These are phyloP conservation scores for Scomber scombrus DNA, from an alignment of 2,113 vertebrate genomes.

Conservation along the genomic window DNA sequence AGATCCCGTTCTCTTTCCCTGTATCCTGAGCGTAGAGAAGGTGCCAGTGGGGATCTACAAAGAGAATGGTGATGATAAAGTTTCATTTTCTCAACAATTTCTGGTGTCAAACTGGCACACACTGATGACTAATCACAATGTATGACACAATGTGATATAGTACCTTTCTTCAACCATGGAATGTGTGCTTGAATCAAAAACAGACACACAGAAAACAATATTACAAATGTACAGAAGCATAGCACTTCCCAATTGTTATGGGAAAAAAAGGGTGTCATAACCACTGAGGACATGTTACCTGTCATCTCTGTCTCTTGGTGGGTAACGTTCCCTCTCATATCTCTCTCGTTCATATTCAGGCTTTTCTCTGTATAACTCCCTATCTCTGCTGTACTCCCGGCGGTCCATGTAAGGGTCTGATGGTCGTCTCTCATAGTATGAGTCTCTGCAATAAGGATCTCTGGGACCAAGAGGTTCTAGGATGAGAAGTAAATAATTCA, in stretches of 20 bases:
- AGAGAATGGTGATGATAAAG: slow-evolving; percentile 3
- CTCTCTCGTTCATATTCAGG: slow-evolving; percentile 93
- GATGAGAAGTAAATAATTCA: slow-evolving; percentile 42
- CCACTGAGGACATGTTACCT: slow-evolving; percentile 80
- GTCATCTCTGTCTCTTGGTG: slow-evolving; percentile 91
- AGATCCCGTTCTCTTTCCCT: slow-evolving; percentile 83
- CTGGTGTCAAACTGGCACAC: slow-evolving; percentile 24
- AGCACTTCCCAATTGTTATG: not conserved
- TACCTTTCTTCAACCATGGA: slow-evolving; percentile 78
- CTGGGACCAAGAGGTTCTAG: slow-evolving; percentile 87
- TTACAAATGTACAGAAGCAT: slow-evolving; percentile 39
- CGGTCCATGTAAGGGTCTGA: slow-evolving; percentile 90
- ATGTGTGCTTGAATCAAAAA: slow-evolving; percentile 77
- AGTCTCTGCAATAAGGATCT: slow-evolving; percentile 92
- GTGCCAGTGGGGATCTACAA: slow-evolving; percentile 80
- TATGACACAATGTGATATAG: slow-evolving; percentile 58
- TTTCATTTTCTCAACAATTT: not conserved
- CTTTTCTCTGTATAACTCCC: slow-evolving; percentile 86
- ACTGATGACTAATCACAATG: slow-evolving; percentile 54
- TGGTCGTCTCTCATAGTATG: slow-evolving; percentile 91
- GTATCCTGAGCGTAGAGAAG: slow-evolving; percentile 86
- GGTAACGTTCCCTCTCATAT: slow-evolving; percentile 92
- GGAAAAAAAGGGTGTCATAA: not conserved
- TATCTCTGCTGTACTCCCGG: slow-evolving; percentile 92
- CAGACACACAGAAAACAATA: slow-evolving; percentile 62